Percentiles rank a stretch among this genome's conserved stretches.
phyloP scores from a whole-genome alignment of 2,797 vertebrate genomes.

The Sylvilagus floridanus region DNA sequence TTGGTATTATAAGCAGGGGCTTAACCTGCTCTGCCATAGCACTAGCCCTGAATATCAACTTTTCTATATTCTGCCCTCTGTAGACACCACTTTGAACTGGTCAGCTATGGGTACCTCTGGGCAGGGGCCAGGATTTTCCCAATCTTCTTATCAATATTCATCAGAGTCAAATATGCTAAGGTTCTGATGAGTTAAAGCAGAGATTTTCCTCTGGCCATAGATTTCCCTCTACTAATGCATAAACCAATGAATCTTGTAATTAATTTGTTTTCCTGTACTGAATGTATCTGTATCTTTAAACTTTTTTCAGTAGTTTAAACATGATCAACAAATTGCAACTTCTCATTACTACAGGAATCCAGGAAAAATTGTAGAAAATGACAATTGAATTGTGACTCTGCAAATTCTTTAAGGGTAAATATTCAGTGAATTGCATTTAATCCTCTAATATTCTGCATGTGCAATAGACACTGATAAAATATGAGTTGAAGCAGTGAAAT shows the following conservation, averaged over 20 bases:
- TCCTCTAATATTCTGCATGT: neutral
- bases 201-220: neutral
- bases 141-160: neutral
- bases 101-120: neutral
- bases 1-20: too few species aligned
- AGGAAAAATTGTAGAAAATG: neutral
- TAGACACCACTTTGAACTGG: neutral
- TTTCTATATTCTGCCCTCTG: neutral
- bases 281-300: neutral
- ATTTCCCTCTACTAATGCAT: neutral
- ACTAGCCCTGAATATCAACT: too few species aligned
- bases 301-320: neutral
- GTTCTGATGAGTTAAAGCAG: neutral
- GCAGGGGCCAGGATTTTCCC: neutral
- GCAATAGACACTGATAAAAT: neutral
- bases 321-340: neutral
- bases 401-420: neutral
- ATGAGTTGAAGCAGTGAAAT: neutral
- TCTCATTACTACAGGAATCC: neutral
- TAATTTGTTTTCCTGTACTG: neutral
- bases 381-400: neutral
- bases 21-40: too few species aligned
- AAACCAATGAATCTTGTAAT: neutral
- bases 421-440: neutral
- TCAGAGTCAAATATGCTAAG: neutral